Evolutionary conservation across 2,113 vertebrate species (phyloP).

Genomic region (Psilopogon haemacephalus): DNA sequence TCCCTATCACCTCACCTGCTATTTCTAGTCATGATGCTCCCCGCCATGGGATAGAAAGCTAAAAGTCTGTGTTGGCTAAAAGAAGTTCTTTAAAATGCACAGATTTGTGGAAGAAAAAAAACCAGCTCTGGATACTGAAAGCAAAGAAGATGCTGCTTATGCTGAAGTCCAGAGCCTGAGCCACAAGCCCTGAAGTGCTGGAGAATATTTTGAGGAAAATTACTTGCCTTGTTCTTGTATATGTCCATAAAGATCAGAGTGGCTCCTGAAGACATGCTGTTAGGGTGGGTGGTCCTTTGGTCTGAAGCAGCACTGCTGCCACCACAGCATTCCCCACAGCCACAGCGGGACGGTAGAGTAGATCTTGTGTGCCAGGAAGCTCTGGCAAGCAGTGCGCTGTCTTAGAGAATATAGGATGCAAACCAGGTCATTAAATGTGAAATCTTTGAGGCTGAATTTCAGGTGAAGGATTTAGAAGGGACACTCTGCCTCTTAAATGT

Average conservation of each 20-base stretch:
- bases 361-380: background rate
- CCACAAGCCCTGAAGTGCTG: background rate
- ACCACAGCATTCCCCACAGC: background rate
- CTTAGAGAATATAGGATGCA: background rate
- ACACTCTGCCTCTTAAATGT: background rate
- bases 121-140: background rate
- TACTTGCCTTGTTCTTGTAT: background rate
- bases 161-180: background rate
- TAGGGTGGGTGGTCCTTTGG: background rate
- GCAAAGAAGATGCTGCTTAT: background rate
- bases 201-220: background rate
- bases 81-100: background rate
- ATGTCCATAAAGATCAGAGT: rapidly evolving
- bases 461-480: background rate
- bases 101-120: background rate
- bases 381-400: background rate
- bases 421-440: background rate
- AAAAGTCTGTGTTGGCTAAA: background rate
- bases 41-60: background rate
- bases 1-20: background rate
- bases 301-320: background rate
- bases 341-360: background rate
- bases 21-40: rapidly evolving
- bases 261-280: background rate
- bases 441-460: background rate